These are phyloP conservation scores for Procambarus virginalis DNA, from an alignment of 1,140 invertebrate genomes.

Conservation along the genomic window DNA sequence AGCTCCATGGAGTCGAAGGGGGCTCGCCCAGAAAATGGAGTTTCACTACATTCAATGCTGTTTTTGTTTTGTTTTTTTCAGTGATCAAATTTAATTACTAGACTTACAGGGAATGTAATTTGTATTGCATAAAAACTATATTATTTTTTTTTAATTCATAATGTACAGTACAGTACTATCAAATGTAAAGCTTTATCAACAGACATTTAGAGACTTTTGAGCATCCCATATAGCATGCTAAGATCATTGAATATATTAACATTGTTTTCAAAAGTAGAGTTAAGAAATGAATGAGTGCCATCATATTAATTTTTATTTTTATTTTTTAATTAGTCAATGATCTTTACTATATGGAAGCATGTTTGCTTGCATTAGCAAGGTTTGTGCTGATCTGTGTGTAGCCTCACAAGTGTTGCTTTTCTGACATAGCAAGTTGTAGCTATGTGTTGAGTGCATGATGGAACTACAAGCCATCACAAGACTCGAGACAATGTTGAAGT, in stretches of 20 bases:
- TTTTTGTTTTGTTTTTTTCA: too few relatives aligned
- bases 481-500: slow-evolving; percentile 64
- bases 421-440: slow-evolving; percentile 60
- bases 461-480: slow-evolving; percentile 58
- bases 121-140: too few relatives aligned
- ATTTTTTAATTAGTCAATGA: not conserved
- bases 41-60: too few relatives aligned
- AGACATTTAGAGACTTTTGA: not conserved
- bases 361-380: slow-evolving; percentile 13
- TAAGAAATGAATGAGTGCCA: not conserved
- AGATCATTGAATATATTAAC: not conserved
- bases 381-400: slow-evolving; percentile 31
- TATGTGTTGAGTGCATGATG: slow-evolving; percentile 61
- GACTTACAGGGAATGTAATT: too few relatives aligned
- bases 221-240: not conserved
- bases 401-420: slow-evolving; percentile 63
- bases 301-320: too few relatives aligned
- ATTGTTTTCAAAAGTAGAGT: not conserved
- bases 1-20: too few relatives aligned
- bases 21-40: too few relatives aligned
- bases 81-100: too few relatives aligned
- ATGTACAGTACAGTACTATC: too few relatives aligned
- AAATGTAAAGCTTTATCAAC: too few relatives aligned
- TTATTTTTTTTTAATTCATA: too few relatives aligned
- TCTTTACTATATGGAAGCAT: slow-evolving; percentile 29